Conservation (phyloP, 2,797 vertebrate genomes). For the Characodon lateralis region DNA sequence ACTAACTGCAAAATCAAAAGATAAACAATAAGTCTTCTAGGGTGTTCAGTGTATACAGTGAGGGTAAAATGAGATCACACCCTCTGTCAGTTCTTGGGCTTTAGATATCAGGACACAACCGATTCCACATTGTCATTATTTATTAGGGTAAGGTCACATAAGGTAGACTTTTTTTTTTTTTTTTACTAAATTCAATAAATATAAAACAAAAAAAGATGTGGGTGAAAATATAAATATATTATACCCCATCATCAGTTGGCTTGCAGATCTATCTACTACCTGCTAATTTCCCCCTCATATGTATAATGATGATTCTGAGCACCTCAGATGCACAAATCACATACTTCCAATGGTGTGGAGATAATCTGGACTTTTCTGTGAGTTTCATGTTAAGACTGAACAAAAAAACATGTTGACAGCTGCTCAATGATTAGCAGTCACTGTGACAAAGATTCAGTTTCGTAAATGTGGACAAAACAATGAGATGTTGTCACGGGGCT, state of each 20-base stretch:
- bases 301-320: not conserved
- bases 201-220: not conserved
- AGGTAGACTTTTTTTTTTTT: not conserved
- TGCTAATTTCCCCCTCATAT: not conserved
- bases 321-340: not conserved
- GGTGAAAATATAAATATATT: not conserved
- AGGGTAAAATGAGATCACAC: not conserved
- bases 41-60: not conserved
- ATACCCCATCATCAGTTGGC: not conserved
- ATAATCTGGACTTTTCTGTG: not conserved
- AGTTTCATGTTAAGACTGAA: not conserved
- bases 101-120: not conserved
- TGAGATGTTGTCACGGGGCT: not conserved
- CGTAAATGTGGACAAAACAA: not conserved
- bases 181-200: not conserved
- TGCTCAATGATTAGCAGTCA: slow-evolving; percentile 6
- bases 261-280: not conserved
- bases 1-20: not conserved
- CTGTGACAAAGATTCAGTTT: not conserved
- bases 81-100: not conserved
- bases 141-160: not conserved
- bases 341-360: not conserved
- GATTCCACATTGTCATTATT: not conserved
- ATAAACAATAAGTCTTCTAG: not conserved
- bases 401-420: not conserved